phyloP scores from a whole-genome alignment of 2,888 invertebrate species.

The Megalurothrips usitatus region DNA sequence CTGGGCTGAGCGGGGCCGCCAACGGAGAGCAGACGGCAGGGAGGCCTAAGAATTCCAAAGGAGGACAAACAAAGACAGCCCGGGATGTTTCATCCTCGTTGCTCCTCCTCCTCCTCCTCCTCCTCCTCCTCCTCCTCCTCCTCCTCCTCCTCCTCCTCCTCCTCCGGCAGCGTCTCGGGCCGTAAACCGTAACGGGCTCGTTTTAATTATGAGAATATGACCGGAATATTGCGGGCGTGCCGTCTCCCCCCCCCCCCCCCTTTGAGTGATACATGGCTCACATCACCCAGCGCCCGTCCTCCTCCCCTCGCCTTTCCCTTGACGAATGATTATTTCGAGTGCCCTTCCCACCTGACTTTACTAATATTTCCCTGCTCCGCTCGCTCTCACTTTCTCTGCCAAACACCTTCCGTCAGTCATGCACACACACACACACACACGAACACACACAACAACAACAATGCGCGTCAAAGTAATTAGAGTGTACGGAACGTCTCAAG shows the following conservation, averaged over 20 bases:
- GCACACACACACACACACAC: not conserved
- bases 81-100: no score
- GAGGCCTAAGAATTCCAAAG: no score
- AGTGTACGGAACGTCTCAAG: no score
- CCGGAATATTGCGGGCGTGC: not conserved
- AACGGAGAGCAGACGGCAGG: no score
- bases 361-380: no score
- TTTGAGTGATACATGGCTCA: not conserved
- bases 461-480: not conserved
- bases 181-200: not conserved
- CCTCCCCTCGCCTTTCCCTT: not conserved
- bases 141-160: not conserved
- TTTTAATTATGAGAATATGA: slow-evolving; percentile 4
- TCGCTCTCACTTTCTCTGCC: not conserved
- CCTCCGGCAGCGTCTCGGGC: not conserved
- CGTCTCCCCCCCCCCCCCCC: not conserved
- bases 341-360: no score
- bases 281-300: not conserved
- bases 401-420: not conserved
- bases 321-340: no score
- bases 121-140: not conserved
- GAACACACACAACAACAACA: not conserved
- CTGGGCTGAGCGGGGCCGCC: no score
- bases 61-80: no score
- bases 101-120: not conserved